phyloP scores from a whole-genome alignment of 1,140 invertebrate genomes.

The Nebria ingens region DNA sequence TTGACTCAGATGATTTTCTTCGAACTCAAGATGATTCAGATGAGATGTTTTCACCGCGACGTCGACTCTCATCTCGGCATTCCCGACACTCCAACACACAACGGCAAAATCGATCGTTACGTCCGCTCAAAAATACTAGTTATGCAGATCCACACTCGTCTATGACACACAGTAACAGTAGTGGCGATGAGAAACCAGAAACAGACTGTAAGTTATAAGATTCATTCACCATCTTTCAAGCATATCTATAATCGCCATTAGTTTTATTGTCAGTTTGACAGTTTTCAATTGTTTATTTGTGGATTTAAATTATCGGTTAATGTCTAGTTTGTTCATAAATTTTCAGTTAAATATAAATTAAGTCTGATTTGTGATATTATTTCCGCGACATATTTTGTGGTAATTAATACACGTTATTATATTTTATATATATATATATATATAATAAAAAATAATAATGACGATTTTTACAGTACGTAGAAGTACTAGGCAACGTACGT shows the following conservation, averaged over 20 bases:
- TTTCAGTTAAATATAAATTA: too few species aligned
- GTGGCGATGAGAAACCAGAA: conserved; percentile 8
- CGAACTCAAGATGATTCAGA: conserved; percentile 28
- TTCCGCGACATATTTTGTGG: too few species aligned
- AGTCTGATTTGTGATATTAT: too few species aligned
- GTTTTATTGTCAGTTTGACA: too few species aligned
- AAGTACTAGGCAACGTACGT: conserved; percentile 46
- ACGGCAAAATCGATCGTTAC: conserved; percentile 26
- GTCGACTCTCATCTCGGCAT: conserved; percentile 12
- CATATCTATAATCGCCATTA: too few species aligned
- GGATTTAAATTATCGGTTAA: too few species aligned
- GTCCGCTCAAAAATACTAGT: conserved; percentile 28
- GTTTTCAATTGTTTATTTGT: too few species aligned
- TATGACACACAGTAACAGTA: conserved; percentile 13
- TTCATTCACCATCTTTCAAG: too few species aligned
- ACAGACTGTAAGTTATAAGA: conserved; percentile 9
- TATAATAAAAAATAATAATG: too few species aligned
- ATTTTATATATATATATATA: too few species aligned
- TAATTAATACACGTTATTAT: too few species aligned
- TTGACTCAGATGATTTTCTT: conserved; percentile 24
- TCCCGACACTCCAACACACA: conserved; percentile 20
- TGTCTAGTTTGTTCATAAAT: too few species aligned
- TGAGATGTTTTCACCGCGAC: conserved; percentile 23
- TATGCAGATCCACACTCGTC: conserved; percentile 29
- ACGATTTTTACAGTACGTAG: conserved; percentile 37